Conservation (phyloP, 2,113 vertebrate genomes). For the Atlantisia rogersi region DNA sequence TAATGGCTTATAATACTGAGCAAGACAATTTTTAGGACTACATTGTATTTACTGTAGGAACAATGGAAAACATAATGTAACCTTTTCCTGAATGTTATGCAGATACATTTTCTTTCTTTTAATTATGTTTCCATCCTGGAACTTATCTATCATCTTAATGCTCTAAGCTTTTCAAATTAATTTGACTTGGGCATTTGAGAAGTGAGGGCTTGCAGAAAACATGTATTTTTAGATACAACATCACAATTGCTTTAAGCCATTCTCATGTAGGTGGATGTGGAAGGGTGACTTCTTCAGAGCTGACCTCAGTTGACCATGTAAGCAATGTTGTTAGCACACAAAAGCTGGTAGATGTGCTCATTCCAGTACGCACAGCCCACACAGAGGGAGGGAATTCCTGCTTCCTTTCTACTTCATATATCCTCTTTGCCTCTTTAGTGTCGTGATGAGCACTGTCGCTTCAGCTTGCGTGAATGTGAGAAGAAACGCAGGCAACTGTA, state of each 20-base stretch:
- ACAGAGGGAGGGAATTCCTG: background rate
- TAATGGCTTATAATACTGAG: background rate
- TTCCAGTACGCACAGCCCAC: background rate
- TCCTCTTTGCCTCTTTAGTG: accelerated
- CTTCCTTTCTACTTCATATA: background rate
- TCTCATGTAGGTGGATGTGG: background rate
- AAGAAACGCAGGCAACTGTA: background rate
- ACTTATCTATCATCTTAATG: background rate
- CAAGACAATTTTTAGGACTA: background rate
- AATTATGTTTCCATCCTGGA: background rate
- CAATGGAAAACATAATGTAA: background rate
- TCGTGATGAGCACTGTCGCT: background rate
- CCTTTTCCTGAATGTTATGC: background rate
- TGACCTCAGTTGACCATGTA: background rate
- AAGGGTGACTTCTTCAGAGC: background rate
- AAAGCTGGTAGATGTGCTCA: background rate
- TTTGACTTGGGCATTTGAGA: background rate
- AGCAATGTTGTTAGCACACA: background rate
- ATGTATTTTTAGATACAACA: background rate
- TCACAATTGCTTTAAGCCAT: background rate
- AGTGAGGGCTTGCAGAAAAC: background rate
- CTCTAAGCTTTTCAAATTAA: background rate
- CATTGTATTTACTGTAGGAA: background rate
- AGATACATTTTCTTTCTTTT: background rate
- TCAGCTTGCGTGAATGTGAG: background rate